A percentile compares a stretch with the other conserved stretches of the same genome.
Evolutionary conservation across 2,113 vertebrate genomes (phyloP).

Genomic region (Chloropsis cyanopogon): DNA sequence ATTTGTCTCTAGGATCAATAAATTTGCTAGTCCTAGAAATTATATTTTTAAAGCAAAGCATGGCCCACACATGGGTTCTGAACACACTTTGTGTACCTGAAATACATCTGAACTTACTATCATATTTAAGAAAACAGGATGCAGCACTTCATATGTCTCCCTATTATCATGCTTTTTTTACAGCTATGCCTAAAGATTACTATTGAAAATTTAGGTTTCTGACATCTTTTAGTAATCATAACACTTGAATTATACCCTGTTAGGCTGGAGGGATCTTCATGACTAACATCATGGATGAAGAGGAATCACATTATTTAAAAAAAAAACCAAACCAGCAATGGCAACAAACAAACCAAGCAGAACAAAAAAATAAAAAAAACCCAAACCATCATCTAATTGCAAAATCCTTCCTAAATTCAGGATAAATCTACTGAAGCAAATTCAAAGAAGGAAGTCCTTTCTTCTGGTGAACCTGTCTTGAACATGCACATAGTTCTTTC

Average conservation of each 20-base stretch:
- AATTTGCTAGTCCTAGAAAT: background rate
- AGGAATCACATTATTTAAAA: background rate
- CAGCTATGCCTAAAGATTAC: background rate
- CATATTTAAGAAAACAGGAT: background rate
- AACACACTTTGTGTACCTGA: background rate
- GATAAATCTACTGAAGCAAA: background rate
- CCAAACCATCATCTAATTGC: background rate
- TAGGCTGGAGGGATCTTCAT: background rate
- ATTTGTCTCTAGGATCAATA: background rate
- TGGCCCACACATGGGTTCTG: background rate
- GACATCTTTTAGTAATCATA: background rate
- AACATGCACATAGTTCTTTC: background rate
- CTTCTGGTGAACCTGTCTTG: background rate
- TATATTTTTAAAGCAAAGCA: background rate
- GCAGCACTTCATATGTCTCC: background rate
- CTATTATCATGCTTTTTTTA: background rate
- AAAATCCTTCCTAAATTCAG: background rate
- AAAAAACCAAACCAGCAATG: accelerated
- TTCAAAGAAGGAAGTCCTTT: background rate
- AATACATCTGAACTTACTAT: background rate
- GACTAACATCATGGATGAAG: background rate
- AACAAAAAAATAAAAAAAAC: accelerated
- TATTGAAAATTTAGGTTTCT: background rate
- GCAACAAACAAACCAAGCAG: no score
- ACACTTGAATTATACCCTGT: background rate